Percentiles rank a stretch among this genome's conserved stretches.
These are phyloP conservation scores for Eucera pruinosa DNA, from an alignment of 2,888 invertebrate species.

Conservation along the genomic window DNA sequence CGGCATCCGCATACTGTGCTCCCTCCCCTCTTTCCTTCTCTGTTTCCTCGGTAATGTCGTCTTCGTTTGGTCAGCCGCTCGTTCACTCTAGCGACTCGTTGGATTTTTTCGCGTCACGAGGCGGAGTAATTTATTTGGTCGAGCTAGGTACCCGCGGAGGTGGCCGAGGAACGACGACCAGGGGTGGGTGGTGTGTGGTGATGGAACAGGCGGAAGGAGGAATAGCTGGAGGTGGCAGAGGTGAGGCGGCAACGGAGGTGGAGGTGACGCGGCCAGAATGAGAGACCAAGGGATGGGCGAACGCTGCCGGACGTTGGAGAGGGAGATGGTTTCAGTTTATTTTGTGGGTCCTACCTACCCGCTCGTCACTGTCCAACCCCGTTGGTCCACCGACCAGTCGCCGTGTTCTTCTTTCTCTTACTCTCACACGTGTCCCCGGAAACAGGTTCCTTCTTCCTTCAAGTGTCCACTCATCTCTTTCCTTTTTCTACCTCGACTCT, in stretches of 20 bases:
- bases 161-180: slow-evolving; percentile 61
- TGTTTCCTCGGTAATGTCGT: slow-evolving; percentile 9
- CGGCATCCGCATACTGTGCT: slow-evolving; percentile 51
- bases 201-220: slow-evolving; percentile 48
- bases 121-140: slow-evolving; percentile 83
- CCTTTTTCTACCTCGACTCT: slow-evolving; percentile 30
- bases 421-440: slow-evolving; percentile 36
- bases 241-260: slow-evolving; percentile 67
- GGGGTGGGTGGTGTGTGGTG: slow-evolving; percentile 11
- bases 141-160: slow-evolving; percentile 72
- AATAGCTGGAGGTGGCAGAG: slow-evolving; percentile 67
- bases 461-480: slow-evolving; percentile 29
- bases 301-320: slow-evolving; percentile 68
- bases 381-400: slow-evolving; percentile 62
- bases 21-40: slow-evolving; percentile 24
- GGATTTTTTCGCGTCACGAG: slow-evolving; percentile 84
- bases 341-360: slow-evolving; percentile 81
- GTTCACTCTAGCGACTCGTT: slow-evolving; percentile 76
- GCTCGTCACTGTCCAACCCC: slow-evolving; percentile 81
- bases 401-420: slow-evolving; percentile 55
- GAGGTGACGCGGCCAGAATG: slow-evolving; percentile 70
- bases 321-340: slow-evolving; percentile 81
- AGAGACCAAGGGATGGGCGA: slow-evolving; percentile 65
- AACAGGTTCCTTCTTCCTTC: slow-evolving; percentile 46
- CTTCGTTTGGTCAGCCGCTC: slow-evolving; percentile 55